A percentile compares a stretch with the other conserved stretches of the same genome.
Conservation (phyloP, 2,797 vertebrate genomes). For the Acanthis flammea region DNA sequence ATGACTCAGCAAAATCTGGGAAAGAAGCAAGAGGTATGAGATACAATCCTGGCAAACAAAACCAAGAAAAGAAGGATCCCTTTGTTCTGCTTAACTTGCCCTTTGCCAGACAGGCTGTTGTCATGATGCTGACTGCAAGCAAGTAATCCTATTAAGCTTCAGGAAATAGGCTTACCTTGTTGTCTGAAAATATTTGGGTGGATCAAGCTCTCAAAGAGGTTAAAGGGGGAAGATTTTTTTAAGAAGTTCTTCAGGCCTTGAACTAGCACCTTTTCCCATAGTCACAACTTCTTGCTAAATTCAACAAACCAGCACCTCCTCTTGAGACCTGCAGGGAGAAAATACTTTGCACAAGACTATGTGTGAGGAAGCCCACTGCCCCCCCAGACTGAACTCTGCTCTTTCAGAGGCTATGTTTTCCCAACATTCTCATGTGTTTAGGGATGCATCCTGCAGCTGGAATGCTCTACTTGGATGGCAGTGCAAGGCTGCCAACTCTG, state of each 20-base stretch:
- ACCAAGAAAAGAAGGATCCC: background rate
- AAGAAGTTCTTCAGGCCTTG: background rate
- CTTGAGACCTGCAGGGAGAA: background rate
- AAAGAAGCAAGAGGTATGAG: background rate
- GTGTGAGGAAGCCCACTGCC: accelerated
- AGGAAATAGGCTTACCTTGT: background rate
- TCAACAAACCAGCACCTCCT: background rate
- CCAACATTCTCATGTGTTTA: accelerated
- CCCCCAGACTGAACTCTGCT: background rate
- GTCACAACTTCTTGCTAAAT: background rate
- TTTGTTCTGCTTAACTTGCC: background rate
- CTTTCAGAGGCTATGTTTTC: background rate
- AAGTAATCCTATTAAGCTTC: background rate
- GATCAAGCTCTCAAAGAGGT: background rate
- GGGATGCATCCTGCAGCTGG: accelerated
- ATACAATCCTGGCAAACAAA: background rate
- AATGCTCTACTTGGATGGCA: background rate
- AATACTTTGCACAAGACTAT: accelerated
- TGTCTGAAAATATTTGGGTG: background rate
- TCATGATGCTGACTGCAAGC: background rate
- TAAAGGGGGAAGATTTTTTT: background rate
- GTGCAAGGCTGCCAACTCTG: background rate
- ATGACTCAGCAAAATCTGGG: background rate
- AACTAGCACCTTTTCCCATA: background rate
- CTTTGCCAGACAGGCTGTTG: background rate